Base-by-base conservation (phyloP, 2,113 vertebrate species). In the Malurus melanocephalus region DNA sequence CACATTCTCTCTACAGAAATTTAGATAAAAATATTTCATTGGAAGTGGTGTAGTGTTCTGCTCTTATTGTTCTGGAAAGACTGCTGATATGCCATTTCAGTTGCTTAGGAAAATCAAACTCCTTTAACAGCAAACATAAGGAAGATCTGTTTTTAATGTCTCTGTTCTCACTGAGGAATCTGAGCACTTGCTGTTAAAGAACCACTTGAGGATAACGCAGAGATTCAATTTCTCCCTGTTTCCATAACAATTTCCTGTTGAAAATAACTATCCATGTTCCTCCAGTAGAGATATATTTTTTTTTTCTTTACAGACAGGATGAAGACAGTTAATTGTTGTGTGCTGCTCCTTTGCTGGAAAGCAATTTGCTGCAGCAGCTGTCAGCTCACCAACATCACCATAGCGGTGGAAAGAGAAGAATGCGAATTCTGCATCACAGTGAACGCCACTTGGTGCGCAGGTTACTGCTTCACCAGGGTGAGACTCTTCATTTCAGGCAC, bases 401-500 rank as follows among this genome's bases (percentile, higher is more conserved):
- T 99, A 79, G 55, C 94, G 0, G 94, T 99, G 95, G 98, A 99
- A 93, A 98, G 95, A 28, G 97, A 98, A n/a, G 98, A 98, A 90
- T 99, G 99, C 40, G 92, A 94, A 60, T 94, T 94, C 92, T 98
- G 94, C 14, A 94, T 98, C 59, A 96, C 84, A n/a, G 80, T 99
- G 67, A 95, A 98, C 61, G 98, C 98, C 82, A 98, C 98, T 0
- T 97, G 98, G 87, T 99, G 99, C 61, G 96, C 95, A 0, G 99
- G 99, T 60, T 97, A 97, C 80, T 99, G 99, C 94, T 96, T 92
- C 65, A 97, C 97, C 9, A 79, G 96, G 98, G 99, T 99, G 89
- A 95, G 98, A 68, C 84, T 64, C 55, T 20, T 77, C 2, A 59
- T 66, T 51, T 57, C 46, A 84, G 42, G 40, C 33, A 62, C 13